These are phyloP conservation scores for Lepidochrysops patricia DNA, from an alignment of 2,888 invertebrate genomes.

Conservation along the genomic window DNA sequence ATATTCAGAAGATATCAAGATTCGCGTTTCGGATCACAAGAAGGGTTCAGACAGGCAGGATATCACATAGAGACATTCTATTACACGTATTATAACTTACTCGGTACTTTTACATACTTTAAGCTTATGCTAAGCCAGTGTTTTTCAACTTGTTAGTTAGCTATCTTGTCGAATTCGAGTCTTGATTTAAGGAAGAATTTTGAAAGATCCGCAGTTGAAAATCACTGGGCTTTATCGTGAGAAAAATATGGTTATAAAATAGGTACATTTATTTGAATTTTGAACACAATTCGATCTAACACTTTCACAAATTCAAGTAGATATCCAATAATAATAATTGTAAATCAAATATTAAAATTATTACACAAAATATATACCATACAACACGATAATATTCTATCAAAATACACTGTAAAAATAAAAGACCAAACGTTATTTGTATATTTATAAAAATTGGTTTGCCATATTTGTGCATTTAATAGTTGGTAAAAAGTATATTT, in stretches of 20 bases:
- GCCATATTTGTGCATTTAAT: not conserved
- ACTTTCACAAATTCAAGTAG: not conserved
- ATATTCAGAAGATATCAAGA: constrained; percentile 43
- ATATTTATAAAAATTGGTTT: not conserved
- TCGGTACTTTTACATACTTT: not conserved
- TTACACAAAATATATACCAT: constrained; percentile 1
- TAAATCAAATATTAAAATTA: not conserved
- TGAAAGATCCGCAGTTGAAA: not conserved
- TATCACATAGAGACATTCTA: constrained; percentile 70
- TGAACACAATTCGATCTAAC: constrained; percentile 13
- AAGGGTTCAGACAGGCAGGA: constrained; percentile 63
- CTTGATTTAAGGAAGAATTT: too few relatives aligned
- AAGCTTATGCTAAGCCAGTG: not conserved
- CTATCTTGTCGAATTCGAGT: too few relatives aligned
- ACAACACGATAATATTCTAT: constrained; percentile 3
- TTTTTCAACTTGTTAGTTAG: not conserved
- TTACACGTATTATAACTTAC: constrained; percentile 33
- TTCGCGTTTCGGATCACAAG: constrained; percentile 56
- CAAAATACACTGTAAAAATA: not conserved
- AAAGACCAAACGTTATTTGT: not conserved
- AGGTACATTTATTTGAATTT: constrained; percentile 4
- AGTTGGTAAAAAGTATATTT: not conserved
- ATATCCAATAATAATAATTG: not conserved
- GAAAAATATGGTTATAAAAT: constrained; percentile 1
- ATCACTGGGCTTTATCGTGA: not conserved